Conservation (phyloP, 2,888 invertebrate genomes). For the Metellina segmentata region DNA sequence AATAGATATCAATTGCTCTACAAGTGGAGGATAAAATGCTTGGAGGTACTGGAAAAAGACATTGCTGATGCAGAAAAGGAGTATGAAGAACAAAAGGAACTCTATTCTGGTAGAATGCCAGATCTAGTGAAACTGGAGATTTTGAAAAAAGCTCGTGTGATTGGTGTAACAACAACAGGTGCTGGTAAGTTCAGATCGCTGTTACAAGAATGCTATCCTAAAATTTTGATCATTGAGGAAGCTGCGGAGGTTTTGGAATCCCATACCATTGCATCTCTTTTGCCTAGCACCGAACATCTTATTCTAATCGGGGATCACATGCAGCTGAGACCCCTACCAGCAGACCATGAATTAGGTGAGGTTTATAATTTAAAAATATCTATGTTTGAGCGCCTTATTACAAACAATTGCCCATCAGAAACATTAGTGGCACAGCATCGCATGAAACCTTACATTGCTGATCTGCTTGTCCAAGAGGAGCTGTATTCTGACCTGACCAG, state of each 20-base stretch:
- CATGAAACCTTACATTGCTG: constrained; percentile 81
- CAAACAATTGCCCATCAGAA: constrained; percentile 79
- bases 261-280: constrained; percentile 90
- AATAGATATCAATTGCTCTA: constrained; percentile 56
- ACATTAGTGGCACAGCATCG: constrained; percentile 81
- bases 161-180: constrained; percentile 89
- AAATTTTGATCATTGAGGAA: constrained; percentile 89
- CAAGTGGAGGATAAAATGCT: constrained; percentile 45
- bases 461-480: constrained; percentile 79
- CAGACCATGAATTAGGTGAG: constrained; percentile 80
- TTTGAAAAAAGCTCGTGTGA: constrained; percentile 81
- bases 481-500: constrained; percentile 79
- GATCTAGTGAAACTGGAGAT: constrained; percentile 30
- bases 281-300: constrained; percentile 88
- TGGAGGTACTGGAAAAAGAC: not conserved
- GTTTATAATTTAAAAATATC: constrained; percentile 81
- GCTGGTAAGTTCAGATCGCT: constrained; percentile 87
- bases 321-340: constrained; percentile 82
- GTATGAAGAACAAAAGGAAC: not conserved
- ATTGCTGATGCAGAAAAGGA: constrained; percentile 10
- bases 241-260: constrained; percentile 93
- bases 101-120: not conserved
- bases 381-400: constrained; percentile 80
- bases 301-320: constrained; percentile 86
- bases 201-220: constrained; percentile 84